These are phyloP conservation scores for Euzophera pinguis DNA, from an alignment of 2,888 invertebrate genomes.

Conservation along the genomic window DNA sequence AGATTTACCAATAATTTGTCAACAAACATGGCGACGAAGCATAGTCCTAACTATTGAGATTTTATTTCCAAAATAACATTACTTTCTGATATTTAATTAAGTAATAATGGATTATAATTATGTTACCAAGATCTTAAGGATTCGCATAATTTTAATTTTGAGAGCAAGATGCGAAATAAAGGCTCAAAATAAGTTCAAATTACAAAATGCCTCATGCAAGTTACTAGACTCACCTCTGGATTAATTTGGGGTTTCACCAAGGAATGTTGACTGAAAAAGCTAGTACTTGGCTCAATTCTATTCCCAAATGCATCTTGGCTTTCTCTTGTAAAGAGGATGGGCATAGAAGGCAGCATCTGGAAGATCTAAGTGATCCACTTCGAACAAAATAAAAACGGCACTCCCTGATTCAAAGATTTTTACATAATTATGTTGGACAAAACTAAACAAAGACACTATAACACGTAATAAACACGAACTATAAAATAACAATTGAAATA, in stretches of 20 bases:
- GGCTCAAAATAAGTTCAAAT: constrained; percentile 14
- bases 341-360: constrained; percentile 78
- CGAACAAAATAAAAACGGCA: constrained; percentile 41
- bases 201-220: constrained; percentile 27
- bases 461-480: constrained; percentile 30
- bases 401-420: constrained; percentile 35
- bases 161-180: neutral
- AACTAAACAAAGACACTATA: constrained; percentile 26
- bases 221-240: constrained; percentile 55
- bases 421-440: constrained; percentile 38
- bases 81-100: neutral
- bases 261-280: constrained; percentile 57
- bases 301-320: constrained; percentile 75
- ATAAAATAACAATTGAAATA: constrained; percentile 33
- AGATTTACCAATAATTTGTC: constrained; percentile 26
- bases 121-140: neutral
- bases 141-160: neutral
- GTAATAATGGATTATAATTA: neutral
- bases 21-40: constrained; percentile 46
- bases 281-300: constrained; percentile 65
- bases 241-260: constrained; percentile 45
- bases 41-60: neutral
- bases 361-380: constrained; percentile 39
- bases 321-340: constrained; percentile 66
- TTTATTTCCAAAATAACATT: neutral